phyloP scores from a whole-genome alignment of 2,888 invertebrate species.

The Rhimphoctona megacephalus region DNA sequence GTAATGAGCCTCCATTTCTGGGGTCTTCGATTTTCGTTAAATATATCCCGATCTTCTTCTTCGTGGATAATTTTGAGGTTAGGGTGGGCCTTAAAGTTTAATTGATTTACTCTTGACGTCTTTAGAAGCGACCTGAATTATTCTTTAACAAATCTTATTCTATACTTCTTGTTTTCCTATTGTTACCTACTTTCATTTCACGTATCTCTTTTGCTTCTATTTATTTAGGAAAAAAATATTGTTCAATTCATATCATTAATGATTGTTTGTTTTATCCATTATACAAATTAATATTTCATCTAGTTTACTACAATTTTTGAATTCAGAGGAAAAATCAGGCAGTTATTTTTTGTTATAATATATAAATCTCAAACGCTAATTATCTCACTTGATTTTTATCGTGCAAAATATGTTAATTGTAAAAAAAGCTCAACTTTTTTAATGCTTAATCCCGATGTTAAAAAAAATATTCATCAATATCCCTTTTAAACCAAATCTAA shows the following conservation, averaged over 20 bases:
- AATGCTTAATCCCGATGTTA: neutral
- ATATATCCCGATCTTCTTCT: conserved; percentile 9
- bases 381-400: neutral
- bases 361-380: neutral
- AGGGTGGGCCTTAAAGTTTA: conserved; percentile 20
- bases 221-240: no score
- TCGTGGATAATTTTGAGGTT: conserved; percentile 19
- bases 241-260: no score
- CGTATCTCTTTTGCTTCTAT: no score
- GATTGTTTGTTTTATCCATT: no score
- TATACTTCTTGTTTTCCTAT: neutral
- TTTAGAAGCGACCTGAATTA: neutral
- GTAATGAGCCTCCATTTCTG: conserved; percentile 52
- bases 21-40: conserved; percentile 48
- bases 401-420: neutral
- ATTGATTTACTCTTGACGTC: conserved; percentile 50
- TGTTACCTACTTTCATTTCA: no score
- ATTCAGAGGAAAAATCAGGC: no score
- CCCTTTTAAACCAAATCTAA: conserved; percentile 18
- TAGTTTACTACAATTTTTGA: no score
- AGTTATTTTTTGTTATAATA: no score
- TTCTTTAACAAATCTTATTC: neutral
- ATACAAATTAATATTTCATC: no score
- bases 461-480: neutral
- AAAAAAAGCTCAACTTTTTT: neutral